Evolutionary conservation across 2,113 vertebrate genomes (phyloP).

Genomic region (Campylomormyrus numenius): DNA sequence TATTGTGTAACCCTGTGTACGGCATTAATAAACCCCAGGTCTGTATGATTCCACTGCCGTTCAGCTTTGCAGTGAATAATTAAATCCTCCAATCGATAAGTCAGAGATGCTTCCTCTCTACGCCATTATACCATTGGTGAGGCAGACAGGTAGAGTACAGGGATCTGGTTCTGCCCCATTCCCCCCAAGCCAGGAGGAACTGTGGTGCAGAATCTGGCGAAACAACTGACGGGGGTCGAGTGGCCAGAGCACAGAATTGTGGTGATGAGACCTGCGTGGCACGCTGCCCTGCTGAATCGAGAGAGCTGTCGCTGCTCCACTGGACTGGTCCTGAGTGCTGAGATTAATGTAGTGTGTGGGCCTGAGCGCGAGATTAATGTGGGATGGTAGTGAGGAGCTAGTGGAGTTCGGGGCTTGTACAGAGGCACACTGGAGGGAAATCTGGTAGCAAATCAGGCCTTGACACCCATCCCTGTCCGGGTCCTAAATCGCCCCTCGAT

Average conservation of each 20-base stretch:
- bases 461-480: background rate
- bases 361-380: background rate
- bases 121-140: constrained; percentile 26
- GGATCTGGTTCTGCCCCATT: background rate
- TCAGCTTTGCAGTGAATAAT: constrained; percentile 18
- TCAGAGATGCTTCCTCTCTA: constrained; percentile 50
- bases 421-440: background rate
- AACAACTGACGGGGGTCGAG: background rate
- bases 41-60: constrained; percentile 28
- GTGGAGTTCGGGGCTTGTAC: background rate
- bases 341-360: background rate
- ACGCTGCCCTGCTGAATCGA: constrained; percentile 19
- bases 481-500: background rate
- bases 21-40: constrained; percentile 40
- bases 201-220: background rate
- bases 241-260: background rate
- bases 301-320: background rate
- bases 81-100: constrained; percentile 49
- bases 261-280: background rate
- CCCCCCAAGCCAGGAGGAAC: background rate
- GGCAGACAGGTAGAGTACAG: background rate
- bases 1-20: constrained; percentile 30
- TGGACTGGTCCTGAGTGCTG: background rate
- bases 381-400: background rate
- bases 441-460: background rate